These are phyloP conservation scores for Sparidentex hasta DNA, from an alignment of 2,797 vertebrate species.

Conservation along the genomic window DNA sequence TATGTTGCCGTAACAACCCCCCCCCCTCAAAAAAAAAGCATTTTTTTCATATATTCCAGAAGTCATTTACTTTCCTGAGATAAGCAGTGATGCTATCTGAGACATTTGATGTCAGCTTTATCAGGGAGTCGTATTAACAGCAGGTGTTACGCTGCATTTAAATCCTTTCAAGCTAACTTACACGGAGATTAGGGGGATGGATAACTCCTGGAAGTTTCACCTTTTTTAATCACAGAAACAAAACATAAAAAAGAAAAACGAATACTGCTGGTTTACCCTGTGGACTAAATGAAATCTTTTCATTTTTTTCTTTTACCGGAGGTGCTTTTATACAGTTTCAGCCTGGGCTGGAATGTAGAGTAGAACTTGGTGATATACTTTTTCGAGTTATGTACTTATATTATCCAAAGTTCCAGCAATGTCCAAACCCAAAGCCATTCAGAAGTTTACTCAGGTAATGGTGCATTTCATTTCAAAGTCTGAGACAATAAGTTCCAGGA, in stretches of 20 bases:
- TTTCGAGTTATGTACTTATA: too few relatives aligned
- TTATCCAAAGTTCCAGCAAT: too few relatives aligned
- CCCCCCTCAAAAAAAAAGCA: neutral
- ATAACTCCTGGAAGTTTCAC: slow-evolving; percentile 35
- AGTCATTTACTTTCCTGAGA: slow-evolving; percentile 72
- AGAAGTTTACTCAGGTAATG: too few relatives aligned
- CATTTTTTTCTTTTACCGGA: neutral
- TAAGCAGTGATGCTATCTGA: slow-evolving; percentile 73
- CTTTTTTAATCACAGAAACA: slow-evolving; percentile 56
- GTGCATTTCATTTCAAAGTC: too few relatives aligned
- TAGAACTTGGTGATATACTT: neutral
- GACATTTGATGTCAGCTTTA: slow-evolving; percentile 74
- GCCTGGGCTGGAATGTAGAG: neutral
- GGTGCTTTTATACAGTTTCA: neutral
- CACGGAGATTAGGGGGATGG: slow-evolving; percentile 62
- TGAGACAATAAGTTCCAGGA: too few relatives aligned
- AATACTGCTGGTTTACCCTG: slow-evolving; percentile 29
- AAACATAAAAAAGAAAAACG: slow-evolving; percentile 19
- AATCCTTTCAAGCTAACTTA: slow-evolving; percentile 74
- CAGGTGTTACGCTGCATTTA: slow-evolving; percentile 69
- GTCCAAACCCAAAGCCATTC: too few relatives aligned
- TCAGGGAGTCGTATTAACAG: slow-evolving; percentile 67
- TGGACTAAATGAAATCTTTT: slow-evolving; percentile 15
- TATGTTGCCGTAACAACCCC: slow-evolving; percentile 43
- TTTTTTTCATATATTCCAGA: slow-evolving; percentile 40